Evolutionary conservation across 1,140 invertebrate species (phyloP).

Genomic region (Plectrocnemia conspersa): DNA sequence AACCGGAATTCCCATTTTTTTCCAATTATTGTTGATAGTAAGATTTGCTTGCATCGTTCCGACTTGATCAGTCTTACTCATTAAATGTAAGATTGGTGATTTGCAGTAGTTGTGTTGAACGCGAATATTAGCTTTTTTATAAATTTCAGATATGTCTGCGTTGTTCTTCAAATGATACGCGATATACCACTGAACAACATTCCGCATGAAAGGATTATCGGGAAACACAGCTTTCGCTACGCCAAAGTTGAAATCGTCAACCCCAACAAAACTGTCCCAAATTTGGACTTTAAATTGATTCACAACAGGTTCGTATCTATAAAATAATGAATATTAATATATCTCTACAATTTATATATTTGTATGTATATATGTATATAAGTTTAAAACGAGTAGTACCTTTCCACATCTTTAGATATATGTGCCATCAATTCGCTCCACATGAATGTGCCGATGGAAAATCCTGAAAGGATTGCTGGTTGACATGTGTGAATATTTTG

Average conservation of each 20-base stretch:
- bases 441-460: constrained; percentile 7
- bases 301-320: constrained; percentile 8
- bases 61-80: constrained; percentile 11
- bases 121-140: background rate
- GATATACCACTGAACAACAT: background rate
- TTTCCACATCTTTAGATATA: background rate
- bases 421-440: constrained; percentile 4
- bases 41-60: background rate
- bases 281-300: constrained; percentile 1
- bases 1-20: constrained; percentile 10
- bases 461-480: background rate
- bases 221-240: constrained; percentile 7
- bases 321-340: background rate
- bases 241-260: constrained; percentile 2
- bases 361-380: too few species aligned
- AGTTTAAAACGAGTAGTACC: background rate
- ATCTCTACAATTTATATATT: too few species aligned
- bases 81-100: background rate
- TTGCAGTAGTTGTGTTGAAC: constrained; percentile 1
- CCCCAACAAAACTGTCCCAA: constrained; percentile 8
- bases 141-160: background rate
- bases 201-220: constrained; percentile 4
- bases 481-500: background rate
- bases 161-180: constrained; percentile 2
- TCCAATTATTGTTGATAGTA: background rate